These are phyloP conservation scores for Pristionchus japonicus DNA, from an alignment of 2,888 invertebrate genomes.

Conservation along the genomic window DNA sequence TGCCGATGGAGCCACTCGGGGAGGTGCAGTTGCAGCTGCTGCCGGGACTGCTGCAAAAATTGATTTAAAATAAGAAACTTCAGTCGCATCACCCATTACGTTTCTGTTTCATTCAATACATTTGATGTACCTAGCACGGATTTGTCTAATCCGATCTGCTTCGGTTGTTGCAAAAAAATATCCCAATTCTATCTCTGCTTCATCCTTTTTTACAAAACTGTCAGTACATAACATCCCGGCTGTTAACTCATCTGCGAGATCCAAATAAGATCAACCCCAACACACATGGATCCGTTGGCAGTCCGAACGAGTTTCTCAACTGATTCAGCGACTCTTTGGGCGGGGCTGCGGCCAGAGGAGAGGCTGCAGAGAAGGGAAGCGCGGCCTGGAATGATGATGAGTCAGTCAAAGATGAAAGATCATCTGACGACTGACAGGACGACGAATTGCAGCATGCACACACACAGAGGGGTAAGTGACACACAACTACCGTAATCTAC, in stretches of 20 bases:
- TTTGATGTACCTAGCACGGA: background rate
- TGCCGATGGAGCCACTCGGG: background rate
- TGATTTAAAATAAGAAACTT: background rate
- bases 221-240: no score
- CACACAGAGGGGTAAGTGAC: background rate
- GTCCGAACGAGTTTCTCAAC: conserved; percentile 66
- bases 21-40: background rate
- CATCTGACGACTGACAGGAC: background rate
- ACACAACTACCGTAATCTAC: background rate
- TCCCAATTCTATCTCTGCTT: background rate
- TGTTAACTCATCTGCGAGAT: no score
- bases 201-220: no score
- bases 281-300: conserved; percentile 23
- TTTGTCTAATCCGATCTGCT: background rate
- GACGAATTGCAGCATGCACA: background rate
- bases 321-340: conserved; percentile 67
- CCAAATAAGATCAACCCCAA: no score
- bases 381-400: conserved; percentile 56
- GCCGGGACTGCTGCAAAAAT: background rate
- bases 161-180: background rate
- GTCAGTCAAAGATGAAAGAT: background rate
- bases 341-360: conserved; percentile 47
- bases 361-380: conserved; percentile 56
- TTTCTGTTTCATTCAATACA: background rate
- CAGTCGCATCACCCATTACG: background rate